Base-by-base conservation (phyloP, 1,140 invertebrate species). In the Drosophila pectinifera region DNA sequence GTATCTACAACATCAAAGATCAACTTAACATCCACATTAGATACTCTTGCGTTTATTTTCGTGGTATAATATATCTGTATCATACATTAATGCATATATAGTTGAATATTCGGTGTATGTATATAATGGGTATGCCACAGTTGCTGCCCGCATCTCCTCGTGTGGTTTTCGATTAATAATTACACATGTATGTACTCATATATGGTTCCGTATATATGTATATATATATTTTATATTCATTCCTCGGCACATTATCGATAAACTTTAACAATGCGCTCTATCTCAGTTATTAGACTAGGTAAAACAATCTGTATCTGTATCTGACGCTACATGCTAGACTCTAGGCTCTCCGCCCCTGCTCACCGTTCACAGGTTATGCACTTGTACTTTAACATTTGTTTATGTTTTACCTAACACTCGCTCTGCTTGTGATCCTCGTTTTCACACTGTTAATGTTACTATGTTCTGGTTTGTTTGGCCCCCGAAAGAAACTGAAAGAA, bases 401-500 rank as follows among this genome's bases (percentile, higher is more conserved):
- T 42, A 73, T 42, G 51, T 63, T 55, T 64, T 73, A 38, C 51
- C 62, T 64, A 75, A 75, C 73, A 75, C 73, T 75, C 73, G 72
- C 45, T 75, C 72, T 73, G 54, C 48, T 78, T 63, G 45, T 79
- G 57, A 54, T 56, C 41, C 34, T 78, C 43, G 48, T 68, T 58
- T 31, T 41, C 49, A 63, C 42, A 43, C 41, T 38, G 20, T 67
- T 63, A 24, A 62, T 69, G 59, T 79, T 61, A 45, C 69, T 64
- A 78, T 63, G 58, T 76, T 64, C 38, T 64, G 18, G 42, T 42
- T 57, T 63, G 58, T 88, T 89, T 89, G 84, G 84, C 84, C 84
- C 84, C 84, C 84, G 84, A 89, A 89, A 89, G 80, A 88, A 89
- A 89, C 73, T 84, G 57, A 84, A 89, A 84, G 53, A 76, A 75